Percentiles rank a stretch among this genome's conserved stretches.
Evolutionary conservation across 1,140 invertebrate species (phyloP).

Genomic region (Delia radicum): DNA sequence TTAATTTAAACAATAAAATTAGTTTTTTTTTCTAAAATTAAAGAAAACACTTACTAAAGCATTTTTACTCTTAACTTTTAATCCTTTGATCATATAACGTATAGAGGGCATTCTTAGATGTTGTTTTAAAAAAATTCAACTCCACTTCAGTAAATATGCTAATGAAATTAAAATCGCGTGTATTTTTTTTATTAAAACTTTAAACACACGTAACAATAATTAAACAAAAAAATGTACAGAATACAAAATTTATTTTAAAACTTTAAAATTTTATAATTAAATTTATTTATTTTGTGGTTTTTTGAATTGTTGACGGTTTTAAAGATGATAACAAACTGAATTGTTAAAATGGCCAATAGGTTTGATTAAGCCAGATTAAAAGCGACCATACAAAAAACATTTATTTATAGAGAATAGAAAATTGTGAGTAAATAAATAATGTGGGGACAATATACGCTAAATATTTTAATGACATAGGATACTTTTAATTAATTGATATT

Average conservation of each 20-base stretch:
- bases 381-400: background rate
- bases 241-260: no score
- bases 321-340: constrained; percentile 1
- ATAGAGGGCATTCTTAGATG: background rate
- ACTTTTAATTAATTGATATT: no score
- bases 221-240: no score
- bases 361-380: background rate
- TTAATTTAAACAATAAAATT: background rate
- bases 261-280: no score
- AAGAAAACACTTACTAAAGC: constrained; percentile 7
- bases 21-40: background rate
- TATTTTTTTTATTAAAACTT: no score
- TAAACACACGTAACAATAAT: no score
- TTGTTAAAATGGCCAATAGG: background rate
- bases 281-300: background rate
- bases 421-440: background rate
- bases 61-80: constrained; percentile 15
- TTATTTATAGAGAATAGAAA: background rate
- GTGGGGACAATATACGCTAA: no score
- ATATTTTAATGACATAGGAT: no score
- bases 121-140: background rate
- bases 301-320: background rate
- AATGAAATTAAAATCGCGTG: background rate
- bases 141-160: background rate
- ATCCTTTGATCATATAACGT: constrained; percentile 15